A percentile compares a stretch with the other conserved stretches of the same genome.
These are phyloP conservation scores for Callosobruchus maculatus DNA, from an alignment of 2,888 invertebrate species.

Conservation along the genomic window DNA sequence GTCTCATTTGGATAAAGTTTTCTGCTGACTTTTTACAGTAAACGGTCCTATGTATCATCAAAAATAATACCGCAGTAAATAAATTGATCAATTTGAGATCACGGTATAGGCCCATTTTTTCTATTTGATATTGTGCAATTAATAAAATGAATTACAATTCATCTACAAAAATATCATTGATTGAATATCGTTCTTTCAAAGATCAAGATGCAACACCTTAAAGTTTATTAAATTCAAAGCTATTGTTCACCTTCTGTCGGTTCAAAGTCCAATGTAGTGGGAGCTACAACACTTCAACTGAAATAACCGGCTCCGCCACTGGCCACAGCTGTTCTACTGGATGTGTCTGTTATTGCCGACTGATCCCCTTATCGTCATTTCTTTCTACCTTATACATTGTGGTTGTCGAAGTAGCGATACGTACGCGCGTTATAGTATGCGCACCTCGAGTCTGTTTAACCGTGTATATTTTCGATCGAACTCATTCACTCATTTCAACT, in stretches of 20 bases:
- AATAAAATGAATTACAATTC: too few relatives aligned
- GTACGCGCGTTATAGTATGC: constrained; percentile 10
- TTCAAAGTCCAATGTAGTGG: not conserved
- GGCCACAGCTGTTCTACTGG: constrained; percentile 8
- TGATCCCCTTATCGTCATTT: not conserved
- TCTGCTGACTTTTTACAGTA: too few relatives aligned
- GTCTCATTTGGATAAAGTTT: too few relatives aligned
- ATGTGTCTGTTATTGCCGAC: not conserved
- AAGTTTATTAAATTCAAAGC: not conserved
- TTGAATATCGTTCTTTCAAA: too few relatives aligned
- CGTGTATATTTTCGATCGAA: constrained; percentile 8
- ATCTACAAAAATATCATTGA: too few relatives aligned
- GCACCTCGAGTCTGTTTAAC: constrained; percentile 23
- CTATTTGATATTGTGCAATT: too few relatives aligned
- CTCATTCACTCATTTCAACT: constrained; percentile 41
- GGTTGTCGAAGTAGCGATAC: constrained; percentile 2
- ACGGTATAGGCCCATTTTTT: too few relatives aligned
- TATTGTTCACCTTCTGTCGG: not conserved
- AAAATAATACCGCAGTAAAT: too few relatives aligned
- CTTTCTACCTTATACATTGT: not conserved
- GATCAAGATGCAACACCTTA: not conserved
- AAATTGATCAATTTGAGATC: too few relatives aligned
- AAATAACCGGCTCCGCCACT: constrained; percentile 7
- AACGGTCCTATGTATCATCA: too few relatives aligned
- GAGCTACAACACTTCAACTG: not conserved